Base-by-base conservation (phyloP, 2,888 invertebrate species). In the Timema podura region DNA sequence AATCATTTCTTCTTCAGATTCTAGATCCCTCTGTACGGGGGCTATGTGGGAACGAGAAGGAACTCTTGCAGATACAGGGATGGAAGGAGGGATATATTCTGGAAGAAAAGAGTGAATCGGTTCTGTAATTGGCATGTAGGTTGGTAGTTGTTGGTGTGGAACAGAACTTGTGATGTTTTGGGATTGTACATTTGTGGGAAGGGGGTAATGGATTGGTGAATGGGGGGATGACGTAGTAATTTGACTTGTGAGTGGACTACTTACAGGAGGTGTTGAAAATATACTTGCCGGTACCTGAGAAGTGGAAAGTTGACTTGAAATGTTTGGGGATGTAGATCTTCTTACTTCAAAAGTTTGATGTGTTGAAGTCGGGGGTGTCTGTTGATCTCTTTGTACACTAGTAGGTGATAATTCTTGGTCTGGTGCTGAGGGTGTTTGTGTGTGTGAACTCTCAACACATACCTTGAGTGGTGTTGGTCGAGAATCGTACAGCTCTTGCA, bases 401-500 rank as follows among this genome's bases (percentile, higher is more conserved):
- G 74, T 78, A 79, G 30, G 80, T 79, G 68, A 80, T 76, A 48
- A 15, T 44, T 51, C 67, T 7, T 45, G 16, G 10, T 10, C n/a
- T 9, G 45, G 65, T 5, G 47, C 5, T 13, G 51, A 51, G 30
- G 30, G 30, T n/a, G 61, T 61, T 45, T 61, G 61, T 45, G 61
- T 61, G 61, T 30, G 45, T 45, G 61, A 61, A 8, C 61, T 44
- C 61, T 61, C 61, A 8, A 61, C 9, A 11, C 30, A 44, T 9
- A 61, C 44, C 48, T 64, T 71, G 48, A 30, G 68, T 68, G 72
- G 67, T 68, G 68, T 47, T 48, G 73, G 65, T 16, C 71, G 70
- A 15, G 72, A 70, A 48, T 77, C 76, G 64, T 64, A 61, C 6
- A 70, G 70, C n/a, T 89, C 87, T 75, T 89, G 88, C 68, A 90